Percentiles rank a stretch among this genome's conserved stretches.
phyloP scores from a whole-genome alignment of 1,140 invertebrate genomes.

The Ips nitidus region DNA sequence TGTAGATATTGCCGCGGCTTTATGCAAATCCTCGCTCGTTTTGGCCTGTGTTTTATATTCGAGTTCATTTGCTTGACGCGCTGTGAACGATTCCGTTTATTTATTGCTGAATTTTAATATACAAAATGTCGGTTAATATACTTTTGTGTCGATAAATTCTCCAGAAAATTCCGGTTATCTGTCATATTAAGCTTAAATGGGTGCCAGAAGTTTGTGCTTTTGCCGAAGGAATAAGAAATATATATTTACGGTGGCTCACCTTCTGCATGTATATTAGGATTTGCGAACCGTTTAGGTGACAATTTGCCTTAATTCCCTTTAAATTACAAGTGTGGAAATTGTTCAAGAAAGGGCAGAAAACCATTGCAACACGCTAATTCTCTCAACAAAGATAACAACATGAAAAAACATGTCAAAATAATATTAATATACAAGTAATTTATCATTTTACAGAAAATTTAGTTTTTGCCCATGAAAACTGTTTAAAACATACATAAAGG shows the following conservation, averaged over 20 bases:
- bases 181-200: slow-evolving; percentile 19
- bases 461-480: no score
- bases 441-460: no score
- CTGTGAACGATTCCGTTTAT: slow-evolving; percentile 35
- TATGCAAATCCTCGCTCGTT: slow-evolving; percentile 41
- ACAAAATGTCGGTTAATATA: slow-evolving; percentile 32
- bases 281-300: no score
- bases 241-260: slow-evolving; percentile 10
- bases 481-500: no score
- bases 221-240: neutral
- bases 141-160: slow-evolving; percentile 27
- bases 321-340: no score
- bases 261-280: slow-evolving; percentile 17
- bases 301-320: no score
- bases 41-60: slow-evolving; percentile 37
- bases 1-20: slow-evolving; percentile 39
- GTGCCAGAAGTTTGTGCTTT: slow-evolving; percentile 19
- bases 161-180: slow-evolving; percentile 13
- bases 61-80: slow-evolving; percentile 38
- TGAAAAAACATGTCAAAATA: no score
- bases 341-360: no score
- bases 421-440: no score
- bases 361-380: no score
- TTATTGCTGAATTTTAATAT: slow-evolving; percentile 32
- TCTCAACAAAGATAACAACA: no score